Evolutionary conservation across 1,140 invertebrate genomes (phyloP).

Genomic region (Sweltsa coloradensis): DNA sequence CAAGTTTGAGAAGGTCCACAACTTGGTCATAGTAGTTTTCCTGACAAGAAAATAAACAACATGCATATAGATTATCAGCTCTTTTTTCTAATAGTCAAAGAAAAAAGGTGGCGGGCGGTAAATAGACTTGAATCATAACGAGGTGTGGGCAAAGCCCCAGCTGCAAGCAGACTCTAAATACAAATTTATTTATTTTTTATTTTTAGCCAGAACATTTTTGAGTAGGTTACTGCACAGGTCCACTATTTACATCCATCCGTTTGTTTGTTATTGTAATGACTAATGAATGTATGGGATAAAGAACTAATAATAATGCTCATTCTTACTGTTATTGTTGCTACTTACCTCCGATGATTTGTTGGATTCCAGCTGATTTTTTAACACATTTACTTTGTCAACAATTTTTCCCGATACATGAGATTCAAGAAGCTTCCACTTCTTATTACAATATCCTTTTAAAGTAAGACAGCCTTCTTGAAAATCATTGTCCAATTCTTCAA

Average conservation of each 20-base stretch:
- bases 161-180: not conserved
- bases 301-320: not conserved
- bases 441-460: constrained; percentile 19
- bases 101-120: too few species aligned
- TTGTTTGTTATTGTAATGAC: too few species aligned
- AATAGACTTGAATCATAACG: too few species aligned
- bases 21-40: too few species aligned
- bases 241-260: not conserved
- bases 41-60: too few species aligned
- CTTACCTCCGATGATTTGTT: constrained; percentile 13
- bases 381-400: constrained; percentile 8
- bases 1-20: too few species aligned
- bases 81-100: too few species aligned
- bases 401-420: constrained; percentile 12
- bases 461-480: constrained; percentile 18
- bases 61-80: too few species aligned
- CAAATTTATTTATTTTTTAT: too few species aligned
- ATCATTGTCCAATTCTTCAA: constrained; percentile 15
- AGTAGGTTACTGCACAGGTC: not conserved
- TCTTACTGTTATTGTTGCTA: not conserved
- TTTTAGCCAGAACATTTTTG: not conserved
- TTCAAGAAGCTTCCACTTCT: constrained; percentile 19
- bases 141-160: too few species aligned
- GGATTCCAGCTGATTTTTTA: constrained; percentile 13
- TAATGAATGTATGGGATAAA: not conserved